phyloP scores from a whole-genome alignment of 2,888 invertebrate species.

The Blomia tropicalis region DNA sequence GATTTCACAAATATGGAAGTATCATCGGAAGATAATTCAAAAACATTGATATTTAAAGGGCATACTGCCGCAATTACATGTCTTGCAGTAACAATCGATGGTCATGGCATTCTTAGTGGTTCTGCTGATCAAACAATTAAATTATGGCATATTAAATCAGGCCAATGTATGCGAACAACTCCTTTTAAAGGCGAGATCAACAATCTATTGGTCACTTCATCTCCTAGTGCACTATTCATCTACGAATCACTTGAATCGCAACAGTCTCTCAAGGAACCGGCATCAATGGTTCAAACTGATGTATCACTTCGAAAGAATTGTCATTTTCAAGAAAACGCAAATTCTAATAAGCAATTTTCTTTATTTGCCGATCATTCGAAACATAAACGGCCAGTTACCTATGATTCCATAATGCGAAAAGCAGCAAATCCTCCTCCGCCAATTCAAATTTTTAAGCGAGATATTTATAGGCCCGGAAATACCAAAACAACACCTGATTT shows the following conservation, averaged over 20 bases:
- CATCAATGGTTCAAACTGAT: neutral
- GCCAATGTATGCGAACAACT: slow-evolving; percentile 49
- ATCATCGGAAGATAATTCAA: no score
- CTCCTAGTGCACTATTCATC: neutral
- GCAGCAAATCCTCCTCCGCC: neutral
- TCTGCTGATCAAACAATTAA: slow-evolving; percentile 55
- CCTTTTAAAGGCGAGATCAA: slow-evolving; percentile 7
- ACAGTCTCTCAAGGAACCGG: neutral
- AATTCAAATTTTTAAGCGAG: neutral
- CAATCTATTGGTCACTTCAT: slow-evolving; percentile 16
- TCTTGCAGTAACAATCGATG: slow-evolving; percentile 54
- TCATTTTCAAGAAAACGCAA: neutral
- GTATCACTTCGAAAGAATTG: neutral
- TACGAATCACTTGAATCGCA: neutral
- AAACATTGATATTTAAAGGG: neutral
- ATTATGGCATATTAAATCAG: slow-evolving; percentile 63
- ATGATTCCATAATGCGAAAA: neutral
- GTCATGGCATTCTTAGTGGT: slow-evolving; percentile 55
- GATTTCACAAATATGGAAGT: slow-evolving; percentile 33
- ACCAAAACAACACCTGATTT: neutral
- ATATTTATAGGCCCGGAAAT: neutral
- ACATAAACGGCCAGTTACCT: neutral
- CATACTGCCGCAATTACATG: slow-evolving; percentile 45
- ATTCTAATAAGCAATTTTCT: neutral
- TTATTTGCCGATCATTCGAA: neutral